phyloP scores from a whole-genome alignment of 1,140 invertebrate genomes.

The Drosophila quadrilineata region DNA sequence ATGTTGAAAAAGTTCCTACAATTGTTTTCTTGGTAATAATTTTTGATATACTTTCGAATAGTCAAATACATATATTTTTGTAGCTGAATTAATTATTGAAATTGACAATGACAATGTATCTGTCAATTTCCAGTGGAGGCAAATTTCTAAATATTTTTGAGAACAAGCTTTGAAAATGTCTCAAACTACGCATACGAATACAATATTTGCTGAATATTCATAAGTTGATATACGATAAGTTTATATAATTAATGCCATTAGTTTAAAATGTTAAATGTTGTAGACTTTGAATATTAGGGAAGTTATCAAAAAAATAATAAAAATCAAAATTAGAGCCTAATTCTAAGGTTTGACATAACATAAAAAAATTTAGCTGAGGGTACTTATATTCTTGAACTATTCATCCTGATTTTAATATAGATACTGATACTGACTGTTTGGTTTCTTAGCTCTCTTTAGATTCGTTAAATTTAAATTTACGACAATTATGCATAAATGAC shows the following conservation, averaged over 20 bases:
- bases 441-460: slow-evolving; percentile 16
- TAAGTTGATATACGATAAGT: no score
- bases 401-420: slow-evolving; percentile 22
- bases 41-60: slow-evolving; percentile 34
- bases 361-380: background rate
- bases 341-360: slow-evolving; percentile 1
- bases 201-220: slow-evolving; percentile 72
- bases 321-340: background rate
- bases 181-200: slow-evolving; percentile 73
- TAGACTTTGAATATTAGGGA: slow-evolving; percentile 29
- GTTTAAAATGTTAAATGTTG: slow-evolving; percentile 23
- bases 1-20: slow-evolving; percentile 25
- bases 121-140: slow-evolving; percentile 58
- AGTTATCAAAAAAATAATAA: background rate
- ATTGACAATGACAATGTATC: no score
- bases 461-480: slow-evolving; percentile 63
- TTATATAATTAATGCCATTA: slow-evolving; percentile 43
- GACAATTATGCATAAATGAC: slow-evolving; percentile 72
- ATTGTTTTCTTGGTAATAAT: slow-evolving; percentile 13
- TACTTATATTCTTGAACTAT: slow-evolving; percentile 20
- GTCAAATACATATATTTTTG: slow-evolving; percentile 58
- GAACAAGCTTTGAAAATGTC: slow-evolving; percentile 79
- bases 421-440: slow-evolving; percentile 38
- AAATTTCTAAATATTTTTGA: slow-evolving; percentile 72
- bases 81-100: slow-evolving; percentile 53